These are phyloP conservation scores for Catharus fuscescens DNA, from an alignment of 2,113 vertebrate species.

Conservation along the genomic window DNA sequence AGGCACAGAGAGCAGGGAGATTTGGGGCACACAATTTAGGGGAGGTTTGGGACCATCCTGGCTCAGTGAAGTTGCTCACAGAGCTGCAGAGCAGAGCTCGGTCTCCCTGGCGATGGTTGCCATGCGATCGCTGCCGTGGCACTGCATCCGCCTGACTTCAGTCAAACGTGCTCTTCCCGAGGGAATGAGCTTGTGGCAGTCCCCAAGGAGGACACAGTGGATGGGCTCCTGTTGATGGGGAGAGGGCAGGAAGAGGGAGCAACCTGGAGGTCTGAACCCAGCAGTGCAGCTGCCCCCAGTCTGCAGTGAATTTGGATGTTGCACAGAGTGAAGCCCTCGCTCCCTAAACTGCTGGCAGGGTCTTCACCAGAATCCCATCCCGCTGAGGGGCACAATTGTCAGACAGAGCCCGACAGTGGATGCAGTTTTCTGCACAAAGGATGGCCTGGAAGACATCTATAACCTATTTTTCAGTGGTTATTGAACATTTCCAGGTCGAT, in stretches of 20 bases:
- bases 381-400: accelerated
- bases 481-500: not conserved
- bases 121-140: conserved; percentile 17
- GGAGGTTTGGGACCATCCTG: not conserved
- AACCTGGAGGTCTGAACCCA: accelerated
- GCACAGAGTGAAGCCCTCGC: accelerated
- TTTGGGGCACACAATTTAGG: not conserved
- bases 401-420: not conserved
- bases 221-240: accelerated
- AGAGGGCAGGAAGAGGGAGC: not conserved
- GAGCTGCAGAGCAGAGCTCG: not conserved
- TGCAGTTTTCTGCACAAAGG: not conserved
- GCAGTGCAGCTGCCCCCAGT: accelerated
- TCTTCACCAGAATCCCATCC: not conserved
- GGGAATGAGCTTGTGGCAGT: accelerated
- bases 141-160: not conserved
- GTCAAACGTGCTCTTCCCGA: not conserved
- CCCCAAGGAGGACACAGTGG: not conserved
- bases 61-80: not conserved
- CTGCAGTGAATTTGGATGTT: accelerated
- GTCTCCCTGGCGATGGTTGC: conserved; percentile 61
- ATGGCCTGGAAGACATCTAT: not conserved
- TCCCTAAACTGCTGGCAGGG: not conserved
- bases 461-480: not conserved
- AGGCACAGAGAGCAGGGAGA: not conserved